These are phyloP conservation scores for Bradypodion ventrale DNA, from an alignment of 2,797 vertebrate species.

Conservation along the genomic window DNA sequence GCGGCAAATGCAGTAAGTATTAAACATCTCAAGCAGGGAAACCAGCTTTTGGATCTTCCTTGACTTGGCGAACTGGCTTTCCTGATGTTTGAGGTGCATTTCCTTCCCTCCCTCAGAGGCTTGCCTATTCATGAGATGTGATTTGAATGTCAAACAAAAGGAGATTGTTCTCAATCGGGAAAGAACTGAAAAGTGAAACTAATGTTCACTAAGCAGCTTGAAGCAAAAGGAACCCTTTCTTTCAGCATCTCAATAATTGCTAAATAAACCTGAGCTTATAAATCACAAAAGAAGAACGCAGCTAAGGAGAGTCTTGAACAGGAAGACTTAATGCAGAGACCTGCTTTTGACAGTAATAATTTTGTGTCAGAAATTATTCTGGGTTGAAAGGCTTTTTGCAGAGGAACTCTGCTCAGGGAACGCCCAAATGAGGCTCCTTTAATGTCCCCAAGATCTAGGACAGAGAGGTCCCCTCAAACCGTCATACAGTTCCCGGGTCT, in stretches of 20 bases:
- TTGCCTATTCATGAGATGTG: background rate
- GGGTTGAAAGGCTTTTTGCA: no score
- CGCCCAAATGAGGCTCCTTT: no score
- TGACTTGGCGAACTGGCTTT: background rate
- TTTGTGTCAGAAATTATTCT: no score
- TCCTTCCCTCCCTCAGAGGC: background rate
- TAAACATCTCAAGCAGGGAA: background rate
- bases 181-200: background rate
- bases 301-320: background rate
- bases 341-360: background rate
- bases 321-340: background rate
- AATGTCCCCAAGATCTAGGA: no score
- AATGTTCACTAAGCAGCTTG: background rate
- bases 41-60: background rate
- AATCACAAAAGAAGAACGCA: background rate
- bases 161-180: background rate
- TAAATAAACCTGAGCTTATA: background rate
- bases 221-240: constrained; percentile 3
- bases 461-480: no score
- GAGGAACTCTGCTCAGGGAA: no score
- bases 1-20: background rate
- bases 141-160: constrained; percentile 2
- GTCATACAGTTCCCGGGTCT: no score
- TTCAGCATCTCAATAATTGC: background rate
- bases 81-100: background rate